Evolutionary conservation across 1,140 invertebrate species (phyloP), one percentile per base, ranked within the genome.

Genomic region (Drosophila pectinifera): DNA sequence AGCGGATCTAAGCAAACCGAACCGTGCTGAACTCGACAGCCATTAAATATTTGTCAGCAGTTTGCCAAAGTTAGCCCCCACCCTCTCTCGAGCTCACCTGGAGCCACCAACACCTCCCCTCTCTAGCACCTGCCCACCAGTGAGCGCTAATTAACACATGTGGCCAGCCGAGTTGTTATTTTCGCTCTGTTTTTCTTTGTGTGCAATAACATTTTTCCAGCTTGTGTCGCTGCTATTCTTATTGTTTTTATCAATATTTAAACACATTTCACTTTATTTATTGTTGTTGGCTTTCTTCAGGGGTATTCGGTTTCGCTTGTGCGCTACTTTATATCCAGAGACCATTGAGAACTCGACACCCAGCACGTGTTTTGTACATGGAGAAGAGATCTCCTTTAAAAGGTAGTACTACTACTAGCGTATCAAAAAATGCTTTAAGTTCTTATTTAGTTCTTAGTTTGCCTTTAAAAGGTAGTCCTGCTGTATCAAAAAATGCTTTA

Each of bases 31-130:
- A 65, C 54, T 54, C 78, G 53, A 55, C 62, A 64, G 65, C 54
- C 75, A 79, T 86, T 78, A 72, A 78, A 88, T 86, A 88, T 82
- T 78, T 88, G 83, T 83, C 82, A 88, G 83, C 82, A 88, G 58
- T 65, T 80, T 69, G 31, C 58, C 54, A 41, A 83, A 85, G 72
- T 76, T 59, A 24, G 34, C 42, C 46, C 28, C 31, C 42, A 42
- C 48, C n/a, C 34, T 18, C 4, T 5, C 34, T 18, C 3, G n/a
- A 13, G 11, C 48, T 20, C 48, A 51, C 48, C 48, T 51, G 48
- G 34, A 62, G 16, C 54, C 13, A 28, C 11, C 39, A 6, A 20
- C 38, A 16, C 6, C 4, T 4, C 16, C 14, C 14, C 8, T 24
- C 13, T 5, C 14, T 20, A 5, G 11, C 38, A 0, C 11, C 13